Conservation (phyloP, 30 jellyfish, hydroid and myxozoan species). For the Hydractinia symbiolongicarpus region DNA sequence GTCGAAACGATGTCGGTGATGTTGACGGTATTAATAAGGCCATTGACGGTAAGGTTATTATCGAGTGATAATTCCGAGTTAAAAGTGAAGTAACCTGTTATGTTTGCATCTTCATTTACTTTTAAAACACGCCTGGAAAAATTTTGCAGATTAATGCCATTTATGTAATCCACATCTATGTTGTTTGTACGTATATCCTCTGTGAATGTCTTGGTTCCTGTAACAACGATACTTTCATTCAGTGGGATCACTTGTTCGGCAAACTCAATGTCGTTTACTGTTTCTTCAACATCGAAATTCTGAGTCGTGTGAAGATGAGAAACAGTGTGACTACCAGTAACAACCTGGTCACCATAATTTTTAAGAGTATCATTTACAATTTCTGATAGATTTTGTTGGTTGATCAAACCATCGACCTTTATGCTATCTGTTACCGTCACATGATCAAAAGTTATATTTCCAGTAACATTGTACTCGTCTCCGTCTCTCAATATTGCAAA, state of each 20-base stretch:
- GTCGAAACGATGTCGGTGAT: constrained; percentile 48
- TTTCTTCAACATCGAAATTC: constrained; percentile 4
- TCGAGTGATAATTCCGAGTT: constrained; percentile 13
- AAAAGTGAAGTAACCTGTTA: constrained; percentile 40
- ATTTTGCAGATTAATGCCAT: constrained; percentile 36
- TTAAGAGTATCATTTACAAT: constrained; percentile 47
- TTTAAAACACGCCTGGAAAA: constrained; percentile 37
- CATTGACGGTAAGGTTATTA: constrained; percentile 35
- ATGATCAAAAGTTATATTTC: constrained; percentile 22
- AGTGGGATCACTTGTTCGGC: constrained; percentile 21
- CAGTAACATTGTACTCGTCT: constrained; percentile 34
- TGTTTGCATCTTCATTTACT: constrained; percentile 36
- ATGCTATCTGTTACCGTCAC: constrained; percentile 10
- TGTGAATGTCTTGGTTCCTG: constrained; percentile 1
- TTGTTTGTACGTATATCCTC: constrained; percentile 14
- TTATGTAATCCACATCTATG: constrained; percentile 29
- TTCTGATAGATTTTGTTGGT: constrained; percentile 44
- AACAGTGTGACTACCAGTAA: constrained; percentile 17
- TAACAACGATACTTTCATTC: constrained; percentile 8
- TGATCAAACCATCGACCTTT: constrained; percentile 46
- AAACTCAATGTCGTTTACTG: constrained; percentile 13
- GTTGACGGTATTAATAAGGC: constrained; percentile 41
- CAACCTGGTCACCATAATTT: constrained; percentile 39
- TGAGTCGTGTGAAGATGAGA: constrained; percentile 6
- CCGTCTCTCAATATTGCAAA: constrained; percentile 42